Conservation (phyloP, 1,140 invertebrate genomes). For the Pollicipes pollicipes region DNA sequence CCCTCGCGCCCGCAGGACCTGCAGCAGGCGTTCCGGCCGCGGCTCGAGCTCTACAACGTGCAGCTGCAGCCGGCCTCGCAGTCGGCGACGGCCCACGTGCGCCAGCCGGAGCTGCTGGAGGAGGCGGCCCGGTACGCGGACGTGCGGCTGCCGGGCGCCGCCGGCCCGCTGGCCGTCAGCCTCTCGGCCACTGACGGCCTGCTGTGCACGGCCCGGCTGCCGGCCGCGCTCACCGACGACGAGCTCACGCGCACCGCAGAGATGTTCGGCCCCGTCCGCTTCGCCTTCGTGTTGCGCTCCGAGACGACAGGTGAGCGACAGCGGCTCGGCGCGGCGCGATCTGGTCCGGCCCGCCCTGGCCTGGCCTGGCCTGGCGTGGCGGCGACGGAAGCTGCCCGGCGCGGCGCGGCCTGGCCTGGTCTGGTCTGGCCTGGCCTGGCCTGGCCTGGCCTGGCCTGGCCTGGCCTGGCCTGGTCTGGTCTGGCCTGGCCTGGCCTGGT, state of each 20-base stretch:
- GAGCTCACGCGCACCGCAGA: slow-evolving; percentile 32
- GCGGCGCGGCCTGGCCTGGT: no score
- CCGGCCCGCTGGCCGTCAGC: slow-evolving; percentile 28
- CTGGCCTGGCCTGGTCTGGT: background rate
- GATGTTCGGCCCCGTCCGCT: slow-evolving; percentile 31
- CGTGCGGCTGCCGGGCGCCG: slow-evolving; percentile 21
- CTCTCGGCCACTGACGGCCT: slow-evolving; percentile 34
- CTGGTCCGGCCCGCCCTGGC: no score
- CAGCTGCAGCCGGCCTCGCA: background rate
- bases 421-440: no score
- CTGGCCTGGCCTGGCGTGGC: no score
- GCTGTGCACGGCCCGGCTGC: slow-evolving; percentile 36
- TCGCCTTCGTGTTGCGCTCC: slow-evolving; percentile 36
- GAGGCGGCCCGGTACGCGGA: background rate
- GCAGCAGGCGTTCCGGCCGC: slow-evolving; percentile 11
- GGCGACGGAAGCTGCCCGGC: no score
- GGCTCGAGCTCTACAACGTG: slow-evolving; percentile 17
- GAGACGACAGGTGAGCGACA: slow-evolving; percentile 31
- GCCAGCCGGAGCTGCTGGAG: slow-evolving; percentile 3
- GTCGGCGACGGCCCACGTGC: slow-evolving; percentile 12
- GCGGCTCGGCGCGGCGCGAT: background rate
- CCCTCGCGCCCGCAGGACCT: background rate
- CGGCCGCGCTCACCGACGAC: slow-evolving; percentile 29
- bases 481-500: background rate
- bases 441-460: background rate